phyloP scores from a whole-genome alignment of 2,888 invertebrate genomes.

The Polydrusus cervinus region DNA sequence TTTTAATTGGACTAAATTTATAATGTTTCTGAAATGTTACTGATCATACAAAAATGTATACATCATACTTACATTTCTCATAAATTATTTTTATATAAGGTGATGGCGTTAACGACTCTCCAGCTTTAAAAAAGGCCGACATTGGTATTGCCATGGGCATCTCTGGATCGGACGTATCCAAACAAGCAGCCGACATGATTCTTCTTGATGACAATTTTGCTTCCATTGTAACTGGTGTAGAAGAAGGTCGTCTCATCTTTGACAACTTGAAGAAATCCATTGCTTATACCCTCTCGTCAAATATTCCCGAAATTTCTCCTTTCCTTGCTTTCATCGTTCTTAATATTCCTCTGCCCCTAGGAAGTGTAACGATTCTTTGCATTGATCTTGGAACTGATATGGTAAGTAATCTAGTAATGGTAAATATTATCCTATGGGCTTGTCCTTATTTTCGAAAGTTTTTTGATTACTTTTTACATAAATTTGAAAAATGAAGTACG shows the following conservation, averaged over 20 bases:
- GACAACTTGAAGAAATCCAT: slow-evolving; percentile 99
- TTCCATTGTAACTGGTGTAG: slow-evolving; percentile 96
- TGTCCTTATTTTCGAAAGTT: too few species aligned
- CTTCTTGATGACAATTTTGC: slow-evolving; percentile 99
- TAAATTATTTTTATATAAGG: slow-evolving; percentile 69
- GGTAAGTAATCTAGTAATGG: slow-evolving; percentile 76
- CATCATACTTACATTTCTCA: too few species aligned
- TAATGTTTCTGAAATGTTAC: too few species aligned
- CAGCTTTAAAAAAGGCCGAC: slow-evolving; percentile 93
- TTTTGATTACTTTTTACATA: too few species aligned
- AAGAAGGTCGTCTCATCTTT: slow-evolving; percentile 96
- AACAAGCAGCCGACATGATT: slow-evolving; percentile 99
- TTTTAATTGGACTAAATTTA: too few species aligned
- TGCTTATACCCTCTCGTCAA: slow-evolving; percentile 96
- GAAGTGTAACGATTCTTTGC: slow-evolving; percentile 98
- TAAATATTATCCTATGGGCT: too few species aligned
- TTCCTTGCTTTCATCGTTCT: slow-evolving; percentile 97
- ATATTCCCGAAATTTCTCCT: slow-evolving; percentile 98
- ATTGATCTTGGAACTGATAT: slow-evolving; percentile 99
- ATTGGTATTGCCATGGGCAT: slow-evolving; percentile 97
- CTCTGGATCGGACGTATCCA: slow-evolving; percentile 94
- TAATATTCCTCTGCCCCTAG: slow-evolving; percentile 95
- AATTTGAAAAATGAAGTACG: too few species aligned
- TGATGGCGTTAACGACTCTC: slow-evolving; percentile 95
- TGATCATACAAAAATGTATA: too few species aligned